phyloP scores from a whole-genome alignment of 2,888 invertebrate species.

The Pyrochroa serraticornis region DNA sequence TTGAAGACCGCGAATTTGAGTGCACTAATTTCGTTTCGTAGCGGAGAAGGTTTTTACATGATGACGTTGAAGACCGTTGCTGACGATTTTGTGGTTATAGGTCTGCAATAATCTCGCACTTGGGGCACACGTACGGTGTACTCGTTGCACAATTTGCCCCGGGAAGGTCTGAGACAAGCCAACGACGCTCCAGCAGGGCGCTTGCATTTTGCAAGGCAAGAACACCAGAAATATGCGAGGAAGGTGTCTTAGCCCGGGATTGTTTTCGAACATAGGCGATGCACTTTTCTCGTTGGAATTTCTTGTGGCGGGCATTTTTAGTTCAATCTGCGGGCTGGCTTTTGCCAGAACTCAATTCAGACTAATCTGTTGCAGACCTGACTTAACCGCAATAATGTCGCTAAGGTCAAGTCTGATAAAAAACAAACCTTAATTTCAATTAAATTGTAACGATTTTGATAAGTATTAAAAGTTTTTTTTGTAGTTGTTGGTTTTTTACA shows the following conservation, averaged over 20 bases:
- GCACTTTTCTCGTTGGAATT: slow-evolving; percentile 68
- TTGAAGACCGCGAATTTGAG: background rate
- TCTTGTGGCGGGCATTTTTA: slow-evolving; percentile 74
- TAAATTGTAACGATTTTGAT: too few relatives aligned
- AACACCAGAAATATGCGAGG: slow-evolving; percentile 75
- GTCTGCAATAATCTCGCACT: slow-evolving; percentile 79
- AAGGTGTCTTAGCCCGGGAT: slow-evolving; percentile 61
- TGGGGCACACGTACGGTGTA: slow-evolving; percentile 72
- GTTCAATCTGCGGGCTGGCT: slow-evolving; percentile 76
- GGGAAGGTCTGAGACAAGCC: slow-evolving; percentile 84
- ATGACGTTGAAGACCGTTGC: slow-evolving; percentile 16
- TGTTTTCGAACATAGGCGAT: slow-evolving; percentile 58
- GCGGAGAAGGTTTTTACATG: slow-evolving; percentile 21
- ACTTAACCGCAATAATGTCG: slow-evolving; percentile 43
- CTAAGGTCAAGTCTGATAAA: slow-evolving; percentile 21
- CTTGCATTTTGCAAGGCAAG: slow-evolving; percentile 68
- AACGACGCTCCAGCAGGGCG: slow-evolving; percentile 74
- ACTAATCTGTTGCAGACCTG: slow-evolving; percentile 78
- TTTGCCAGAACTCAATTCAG: slow-evolving; percentile 79
- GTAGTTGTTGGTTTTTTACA: slow-evolving; percentile 12
- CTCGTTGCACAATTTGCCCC: slow-evolving; percentile 66
- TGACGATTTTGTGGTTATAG: slow-evolving; percentile 39
- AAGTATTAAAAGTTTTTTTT: too few relatives aligned
- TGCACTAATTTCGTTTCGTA: background rate
- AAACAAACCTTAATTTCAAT: background rate